Evolutionary conservation across 2,797 vertebrate genomes (phyloP), one percentile per base, ranked within the genome.

Genomic region (Clarias laeviceps): DNA sequence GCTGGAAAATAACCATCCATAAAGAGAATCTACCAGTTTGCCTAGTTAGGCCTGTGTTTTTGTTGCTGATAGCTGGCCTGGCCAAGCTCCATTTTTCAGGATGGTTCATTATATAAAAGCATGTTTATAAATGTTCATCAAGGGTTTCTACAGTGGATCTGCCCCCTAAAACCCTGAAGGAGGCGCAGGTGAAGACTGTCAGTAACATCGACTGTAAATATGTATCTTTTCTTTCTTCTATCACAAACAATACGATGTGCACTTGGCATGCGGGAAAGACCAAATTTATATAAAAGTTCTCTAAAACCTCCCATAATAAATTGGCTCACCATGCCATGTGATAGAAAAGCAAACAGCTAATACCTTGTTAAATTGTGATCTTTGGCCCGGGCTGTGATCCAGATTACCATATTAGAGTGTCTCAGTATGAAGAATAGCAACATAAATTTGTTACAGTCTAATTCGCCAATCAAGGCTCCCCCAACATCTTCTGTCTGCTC

Each of bases 241-340:
- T 45, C 11, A 82, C 45, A 20, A 6, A 6, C 1, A 91, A 92
- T 27, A 90, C 91, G 92, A 40, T 94, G 3, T 91, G 89, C 66
- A 90, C 90, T 50, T 14, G 88, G 69, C 4, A 79, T 90, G 5
- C 0, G 90, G 89, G 0, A 90, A 88, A 22, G 91, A 92, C 14
- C 45, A 50, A 11, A 50, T 50, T 74, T 89, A 50, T 93, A 88
- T 87, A 90, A 90, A 84, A 37, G 45, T 82, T 9, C 76, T 34
- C 45, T 27, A 40, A 70, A 40, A 70, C 68, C 11, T 72, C 20
- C 12, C 11, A 70, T 14, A 22, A 9, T 77, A 11, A 57, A 20
- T 12, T 15, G 59, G 2, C 11, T 5, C 56, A 11, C 14, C 1
- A 0, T 27, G 14, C 40, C 20, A 24, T 50, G 45, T n/a, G 32